Conservation (phyloP, 2,113 vertebrate genomes). For the Lagopus muta region DNA sequence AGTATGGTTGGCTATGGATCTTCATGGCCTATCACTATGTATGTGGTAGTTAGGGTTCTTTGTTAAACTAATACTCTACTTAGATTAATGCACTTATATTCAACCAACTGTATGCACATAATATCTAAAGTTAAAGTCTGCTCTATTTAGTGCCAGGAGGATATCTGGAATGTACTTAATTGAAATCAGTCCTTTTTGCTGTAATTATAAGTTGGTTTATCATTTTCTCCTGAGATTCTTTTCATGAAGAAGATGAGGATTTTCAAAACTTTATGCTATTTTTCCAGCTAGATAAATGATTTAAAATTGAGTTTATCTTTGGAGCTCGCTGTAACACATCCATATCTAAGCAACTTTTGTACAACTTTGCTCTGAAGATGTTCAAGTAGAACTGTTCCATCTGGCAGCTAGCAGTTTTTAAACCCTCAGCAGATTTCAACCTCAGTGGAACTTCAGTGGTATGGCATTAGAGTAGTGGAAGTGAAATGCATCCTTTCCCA, state of each 20-base stretch:
- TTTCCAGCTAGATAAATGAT: conserved; percentile 21
- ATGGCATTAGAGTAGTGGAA: background rate
- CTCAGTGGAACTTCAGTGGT: background rate
- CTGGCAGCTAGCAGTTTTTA: background rate
- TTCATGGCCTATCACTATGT: background rate
- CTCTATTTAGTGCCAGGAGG: background rate
- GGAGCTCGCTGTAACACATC: background rate
- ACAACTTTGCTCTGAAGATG: background rate
- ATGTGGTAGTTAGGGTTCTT: background rate
- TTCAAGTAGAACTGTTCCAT: background rate
- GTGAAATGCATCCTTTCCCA: background rate
- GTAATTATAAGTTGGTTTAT: background rate
- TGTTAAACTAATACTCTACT: background rate
- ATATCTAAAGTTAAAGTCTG: background rate
- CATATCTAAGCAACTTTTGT: background rate
- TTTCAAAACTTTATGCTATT: background rate
- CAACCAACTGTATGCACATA: background rate
- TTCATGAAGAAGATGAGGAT: background rate
- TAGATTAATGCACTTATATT: background rate
- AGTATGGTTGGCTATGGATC: background rate
- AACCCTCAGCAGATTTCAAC: background rate
- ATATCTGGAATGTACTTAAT: background rate
- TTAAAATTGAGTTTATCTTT: background rate
- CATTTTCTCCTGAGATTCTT: background rate
- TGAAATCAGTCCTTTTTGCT: background rate